Base-by-base conservation (phyloP, 2,888 invertebrate genomes). In the Invenusta paracnida region DNA sequence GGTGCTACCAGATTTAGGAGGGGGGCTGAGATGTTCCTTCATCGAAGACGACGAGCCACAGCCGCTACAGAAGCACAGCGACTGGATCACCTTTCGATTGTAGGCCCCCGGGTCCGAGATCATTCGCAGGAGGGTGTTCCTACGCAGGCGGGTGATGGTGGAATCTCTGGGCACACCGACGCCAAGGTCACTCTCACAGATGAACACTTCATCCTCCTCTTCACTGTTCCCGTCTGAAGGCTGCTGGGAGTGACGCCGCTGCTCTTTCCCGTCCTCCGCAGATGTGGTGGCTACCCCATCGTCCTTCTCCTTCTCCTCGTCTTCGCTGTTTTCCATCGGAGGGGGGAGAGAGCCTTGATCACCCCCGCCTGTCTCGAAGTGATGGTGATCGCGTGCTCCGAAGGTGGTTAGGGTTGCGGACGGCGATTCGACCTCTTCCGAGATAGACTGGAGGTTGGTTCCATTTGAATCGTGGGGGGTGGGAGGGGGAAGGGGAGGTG, bases 31-130 rank as follows among this genome's bases (percentile, higher is more conserved):
- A n/a, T n/a, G n/a, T n/a, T n/a, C n/a, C n/a, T n/a, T n/a, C n/a
- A n/a, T n/a, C 2, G 73, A 73, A 2, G 73, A 23, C 27, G 73
- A 73, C 11, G 73, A 73, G 5, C 27, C 23, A 23, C 73, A 84
- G n/a, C 79, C 85, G 30, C 79, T 81, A 30, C 85, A 85, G 79
- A 85, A 85, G 30, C 85, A 85, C 30, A 92, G 88, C 28, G 92
- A 91, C 73, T 91, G 90, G 31, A 92, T 90, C 25, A 91, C 89
- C 73, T 89, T 88, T 0, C 90, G 89, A 86, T 90, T 90, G 88
- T 91, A 91, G 67, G 90, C 90, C 86, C 90, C 91, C 0, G 91
- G 91, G 87, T 91, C 91, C 0, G 91, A 91, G 82, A 91, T 90
- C 91, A 91, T 91, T 67, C 89, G 88, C 87, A 91, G 89, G 83